Conservation (phyloP, 1,140 invertebrate species). For the Acyrthosiphon pisum region DNA sequence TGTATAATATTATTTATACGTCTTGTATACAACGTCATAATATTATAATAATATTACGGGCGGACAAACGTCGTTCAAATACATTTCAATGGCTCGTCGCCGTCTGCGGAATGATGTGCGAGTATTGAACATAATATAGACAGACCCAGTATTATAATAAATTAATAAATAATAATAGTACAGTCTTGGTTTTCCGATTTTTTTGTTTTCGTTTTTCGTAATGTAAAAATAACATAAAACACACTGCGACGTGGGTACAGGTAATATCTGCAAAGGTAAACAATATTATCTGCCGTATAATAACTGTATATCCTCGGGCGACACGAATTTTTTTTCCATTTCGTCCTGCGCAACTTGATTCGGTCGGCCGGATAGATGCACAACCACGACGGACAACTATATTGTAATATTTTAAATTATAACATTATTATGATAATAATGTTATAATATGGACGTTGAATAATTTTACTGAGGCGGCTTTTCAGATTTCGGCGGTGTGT, state of each 20-base stretch:
- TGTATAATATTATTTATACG: neutral
- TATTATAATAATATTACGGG: neutral
- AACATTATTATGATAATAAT: neutral
- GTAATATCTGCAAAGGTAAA: too few relatives aligned
- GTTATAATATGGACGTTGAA: neutral
- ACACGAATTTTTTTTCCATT: neutral
- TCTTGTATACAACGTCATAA: neutral
- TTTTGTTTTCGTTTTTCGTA: neutral
- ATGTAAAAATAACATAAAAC: neutral
- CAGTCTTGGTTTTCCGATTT: neutral
- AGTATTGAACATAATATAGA: neutral
- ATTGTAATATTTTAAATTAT: neutral
- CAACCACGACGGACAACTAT: neutral
- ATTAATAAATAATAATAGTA: neutral
- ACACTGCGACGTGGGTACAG: neutral
- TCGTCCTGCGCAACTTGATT: neutral
- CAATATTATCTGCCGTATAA: neutral
- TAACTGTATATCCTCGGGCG: too few relatives aligned
- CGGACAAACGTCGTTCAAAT: neutral
- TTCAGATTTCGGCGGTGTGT: too few relatives aligned
- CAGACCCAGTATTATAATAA: too few relatives aligned
- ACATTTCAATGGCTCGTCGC: neutral
- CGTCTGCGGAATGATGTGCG: neutral
- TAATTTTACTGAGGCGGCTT: neutral
- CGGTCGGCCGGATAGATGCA: neutral